Percentiles rank a stretch among this genome's conserved stretches.
Evolutionary conservation across 2,888 invertebrate genomes (phyloP).

Genomic region (Chesias legatella): DNA sequence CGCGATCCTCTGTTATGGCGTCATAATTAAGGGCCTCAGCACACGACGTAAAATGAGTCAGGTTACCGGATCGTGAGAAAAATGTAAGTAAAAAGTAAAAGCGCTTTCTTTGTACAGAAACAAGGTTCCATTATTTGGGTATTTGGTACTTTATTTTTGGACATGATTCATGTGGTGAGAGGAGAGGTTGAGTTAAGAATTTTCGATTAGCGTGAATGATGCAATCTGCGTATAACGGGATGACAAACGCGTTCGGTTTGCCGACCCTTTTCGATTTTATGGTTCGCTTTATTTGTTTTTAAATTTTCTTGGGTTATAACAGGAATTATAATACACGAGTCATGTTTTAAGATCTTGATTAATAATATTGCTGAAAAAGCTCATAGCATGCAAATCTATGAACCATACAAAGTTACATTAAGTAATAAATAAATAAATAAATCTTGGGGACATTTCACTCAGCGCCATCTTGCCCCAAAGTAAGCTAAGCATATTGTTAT

Average conservation of each 20-base stretch:
- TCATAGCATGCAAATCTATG: no score
- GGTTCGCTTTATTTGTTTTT: slow-evolving; percentile 11
- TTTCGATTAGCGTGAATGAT: slow-evolving; percentile 69
- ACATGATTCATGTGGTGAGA: slow-evolving; percentile 69
- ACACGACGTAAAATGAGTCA: slow-evolving; percentile 61
- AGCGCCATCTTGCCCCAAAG: no score
- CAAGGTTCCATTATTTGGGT: slow-evolving; percentile 62
- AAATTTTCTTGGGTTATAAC: background rate
- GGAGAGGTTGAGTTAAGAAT: slow-evolving; percentile 61
- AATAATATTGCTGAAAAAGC: no score
- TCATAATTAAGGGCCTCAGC: slow-evolving; percentile 67
- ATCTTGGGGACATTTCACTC: no score
- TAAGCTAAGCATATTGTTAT: no score
- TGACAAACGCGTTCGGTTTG: slow-evolving; percentile 40
- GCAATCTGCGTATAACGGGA: slow-evolving; percentile 59
- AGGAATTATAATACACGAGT: no score
- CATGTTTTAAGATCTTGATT: no score
- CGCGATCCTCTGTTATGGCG: slow-evolving; percentile 56
- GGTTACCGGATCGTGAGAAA: slow-evolving; percentile 51
- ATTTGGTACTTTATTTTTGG: slow-evolving; percentile 58
- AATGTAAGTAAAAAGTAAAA: slow-evolving; percentile 70
- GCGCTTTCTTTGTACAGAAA: slow-evolving; percentile 74
- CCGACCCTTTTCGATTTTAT: slow-evolving; percentile 35
- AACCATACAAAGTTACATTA: no score
- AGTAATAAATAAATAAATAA: no score